Conservation (phyloP, 2,888 invertebrate species). For the Spisula solida region DNA sequence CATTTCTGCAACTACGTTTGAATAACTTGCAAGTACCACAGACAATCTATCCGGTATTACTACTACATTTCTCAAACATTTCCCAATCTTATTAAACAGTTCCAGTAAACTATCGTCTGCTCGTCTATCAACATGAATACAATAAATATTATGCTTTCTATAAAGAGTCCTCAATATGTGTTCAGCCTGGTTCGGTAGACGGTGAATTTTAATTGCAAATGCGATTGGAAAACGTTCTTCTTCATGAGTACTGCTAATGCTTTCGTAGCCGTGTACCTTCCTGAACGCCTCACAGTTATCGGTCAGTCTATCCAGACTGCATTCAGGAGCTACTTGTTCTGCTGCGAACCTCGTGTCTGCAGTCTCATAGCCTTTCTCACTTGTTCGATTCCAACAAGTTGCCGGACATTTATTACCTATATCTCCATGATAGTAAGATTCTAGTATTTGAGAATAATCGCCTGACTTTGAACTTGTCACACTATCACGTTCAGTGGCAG, state of each 20-base stretch:
- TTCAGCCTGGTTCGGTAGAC: conserved; percentile 76
- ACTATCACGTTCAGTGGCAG: neutral
- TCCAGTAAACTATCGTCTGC: conserved; percentile 56
- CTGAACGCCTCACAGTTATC: conserved; percentile 64
- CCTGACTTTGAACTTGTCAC: neutral
- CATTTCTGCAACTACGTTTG: conserved; percentile 74
- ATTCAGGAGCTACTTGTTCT: neutral
- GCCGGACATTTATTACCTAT: neutral
- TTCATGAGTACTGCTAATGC: conserved; percentile 45
- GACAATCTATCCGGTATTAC: conserved; percentile 67
- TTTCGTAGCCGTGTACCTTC: conserved; percentile 60
- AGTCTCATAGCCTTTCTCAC: neutral
- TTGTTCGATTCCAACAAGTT: neutral
- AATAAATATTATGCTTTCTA: conserved; percentile 82
- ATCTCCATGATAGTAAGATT: neutral
- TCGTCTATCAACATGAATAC: conserved; percentile 82
- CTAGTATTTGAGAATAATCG: too few species aligned
- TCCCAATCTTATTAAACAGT: conserved; percentile 65
- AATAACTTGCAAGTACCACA: conserved; percentile 74
- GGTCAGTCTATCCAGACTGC: conserved; percentile 42
- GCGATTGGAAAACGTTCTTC: conserved; percentile 77
- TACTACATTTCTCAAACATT: conserved; percentile 76
- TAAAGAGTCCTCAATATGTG: conserved; percentile 79
- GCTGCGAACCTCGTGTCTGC: neutral
- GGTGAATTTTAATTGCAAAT: conserved; percentile 75